phyloP scores from a whole-genome alignment of 2,797 vertebrate genomes.

The Trichosurus vulpecula region DNA sequence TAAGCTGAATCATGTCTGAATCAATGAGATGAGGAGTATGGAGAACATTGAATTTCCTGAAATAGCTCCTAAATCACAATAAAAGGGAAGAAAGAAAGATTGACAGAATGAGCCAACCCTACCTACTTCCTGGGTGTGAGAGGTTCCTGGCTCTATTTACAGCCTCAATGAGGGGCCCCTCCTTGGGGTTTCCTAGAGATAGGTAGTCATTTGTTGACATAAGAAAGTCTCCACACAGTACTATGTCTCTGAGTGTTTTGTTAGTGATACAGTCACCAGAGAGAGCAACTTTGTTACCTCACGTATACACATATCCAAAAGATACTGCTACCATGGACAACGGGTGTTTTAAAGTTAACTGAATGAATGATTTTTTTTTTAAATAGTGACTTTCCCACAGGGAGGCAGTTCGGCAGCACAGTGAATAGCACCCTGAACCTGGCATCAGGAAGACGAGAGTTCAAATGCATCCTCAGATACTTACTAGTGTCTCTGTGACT shows the following conservation, averaged over 20 bases:
- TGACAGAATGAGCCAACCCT: background rate
- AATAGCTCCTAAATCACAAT: background rate
- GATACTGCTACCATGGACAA: background rate
- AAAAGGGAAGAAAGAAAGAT: background rate
- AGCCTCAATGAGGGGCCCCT: background rate
- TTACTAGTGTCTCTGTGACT: background rate
- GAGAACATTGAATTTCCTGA: conserved; percentile 35
- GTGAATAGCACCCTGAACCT: background rate
- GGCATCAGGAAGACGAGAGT: background rate
- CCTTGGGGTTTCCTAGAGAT: conserved; percentile 23
- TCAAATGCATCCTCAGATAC: background rate
- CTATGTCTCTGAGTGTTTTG: background rate
- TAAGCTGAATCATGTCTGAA: conserved; percentile 52
- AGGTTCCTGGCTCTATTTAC: conserved; percentile 15
- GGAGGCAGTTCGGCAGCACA: background rate
- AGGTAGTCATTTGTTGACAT: conserved; percentile 22
- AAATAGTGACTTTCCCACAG: conserved; percentile 5
- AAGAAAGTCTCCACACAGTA: conserved; percentile 38
- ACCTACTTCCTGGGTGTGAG: background rate
- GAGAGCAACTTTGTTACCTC: background rate
- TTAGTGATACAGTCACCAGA: conserved; percentile 15
- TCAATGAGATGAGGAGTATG: conserved; percentile 45
- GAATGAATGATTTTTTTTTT: background rate
- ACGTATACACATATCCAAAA: background rate
- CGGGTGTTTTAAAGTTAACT: background rate